Conservation (phyloP, 2,113 vertebrate genomes). For the Ceuthmochares aereus region DNA sequence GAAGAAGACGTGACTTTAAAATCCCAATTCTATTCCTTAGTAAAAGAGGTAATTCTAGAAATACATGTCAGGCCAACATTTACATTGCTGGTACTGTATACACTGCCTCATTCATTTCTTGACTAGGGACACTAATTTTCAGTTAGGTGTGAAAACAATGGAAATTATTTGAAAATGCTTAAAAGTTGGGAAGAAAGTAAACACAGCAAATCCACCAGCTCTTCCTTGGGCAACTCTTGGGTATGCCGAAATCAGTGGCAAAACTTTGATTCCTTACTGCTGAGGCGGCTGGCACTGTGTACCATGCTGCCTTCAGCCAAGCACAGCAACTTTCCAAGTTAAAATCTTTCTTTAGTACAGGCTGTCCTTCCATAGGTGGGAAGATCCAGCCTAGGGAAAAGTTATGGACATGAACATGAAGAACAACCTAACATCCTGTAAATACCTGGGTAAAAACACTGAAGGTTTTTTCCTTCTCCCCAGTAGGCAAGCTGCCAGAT, state of each 20-base stretch:
- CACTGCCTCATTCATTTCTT: background rate
- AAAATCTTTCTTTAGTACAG: background rate
- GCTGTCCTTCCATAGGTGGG: background rate
- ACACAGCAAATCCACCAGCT: background rate
- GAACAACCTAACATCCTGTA: background rate
- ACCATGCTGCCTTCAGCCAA: background rate
- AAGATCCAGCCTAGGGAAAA: background rate
- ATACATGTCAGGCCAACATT: background rate
- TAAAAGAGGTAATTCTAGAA: background rate
- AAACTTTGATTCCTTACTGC: background rate
- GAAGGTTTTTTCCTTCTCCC: background rate
- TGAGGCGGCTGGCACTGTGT: background rate
- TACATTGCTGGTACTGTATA: background rate
- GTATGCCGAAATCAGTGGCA: background rate
- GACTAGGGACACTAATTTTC: background rate
- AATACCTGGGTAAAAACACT: background rate
- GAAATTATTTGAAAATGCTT: background rate
- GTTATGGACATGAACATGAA: background rate
- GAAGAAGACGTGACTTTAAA: background rate
- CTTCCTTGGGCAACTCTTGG: background rate
- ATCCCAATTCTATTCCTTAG: background rate
- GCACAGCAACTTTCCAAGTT: background rate
- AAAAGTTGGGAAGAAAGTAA: background rate
- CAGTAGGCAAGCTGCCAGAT: background rate
- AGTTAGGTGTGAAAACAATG: background rate